Percentiles rank a stretch among this genome's conserved stretches.
These are phyloP conservation scores for Paradoxurus hermaphroditus DNA, from an alignment of 2,113 vertebrate species.

Conservation along the genomic window DNA sequence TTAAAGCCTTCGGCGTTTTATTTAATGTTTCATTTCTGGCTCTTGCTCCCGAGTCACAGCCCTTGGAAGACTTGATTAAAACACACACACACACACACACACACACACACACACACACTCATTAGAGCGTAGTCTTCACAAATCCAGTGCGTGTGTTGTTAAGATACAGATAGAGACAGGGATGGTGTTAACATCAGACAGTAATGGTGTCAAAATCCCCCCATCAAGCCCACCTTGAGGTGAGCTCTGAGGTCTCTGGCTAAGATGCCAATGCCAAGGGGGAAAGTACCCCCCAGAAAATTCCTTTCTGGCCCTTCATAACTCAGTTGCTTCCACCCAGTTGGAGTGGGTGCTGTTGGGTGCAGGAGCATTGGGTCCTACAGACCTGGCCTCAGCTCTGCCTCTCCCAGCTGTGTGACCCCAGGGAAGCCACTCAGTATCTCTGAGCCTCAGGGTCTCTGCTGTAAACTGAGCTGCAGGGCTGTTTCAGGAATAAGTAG, in stretches of 20 bases:
- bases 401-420: constrained; percentile 11
- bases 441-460: not conserved
- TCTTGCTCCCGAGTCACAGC: not conserved
- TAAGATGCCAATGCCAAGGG: not conserved
- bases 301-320: not conserved
- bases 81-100: not conserved
- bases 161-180: not conserved
- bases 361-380: not conserved
- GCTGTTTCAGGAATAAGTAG: not conserved
- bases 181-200: not conserved
- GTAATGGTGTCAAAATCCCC: not conserved
- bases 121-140: not conserved
- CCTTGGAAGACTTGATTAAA: not conserved
- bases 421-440: not conserved
- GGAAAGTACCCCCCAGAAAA: not conserved
- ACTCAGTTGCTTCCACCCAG: not conserved
- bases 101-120: not conserved
- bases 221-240: not conserved
- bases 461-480: not conserved
- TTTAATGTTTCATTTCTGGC: not conserved
- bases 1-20: not conserved
- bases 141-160: not conserved
- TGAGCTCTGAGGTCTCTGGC: not conserved
- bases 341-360: not conserved
- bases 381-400: not conserved